Conservation (phyloP, 2,797 vertebrate species). For the Cyprinella venusta region DNA sequence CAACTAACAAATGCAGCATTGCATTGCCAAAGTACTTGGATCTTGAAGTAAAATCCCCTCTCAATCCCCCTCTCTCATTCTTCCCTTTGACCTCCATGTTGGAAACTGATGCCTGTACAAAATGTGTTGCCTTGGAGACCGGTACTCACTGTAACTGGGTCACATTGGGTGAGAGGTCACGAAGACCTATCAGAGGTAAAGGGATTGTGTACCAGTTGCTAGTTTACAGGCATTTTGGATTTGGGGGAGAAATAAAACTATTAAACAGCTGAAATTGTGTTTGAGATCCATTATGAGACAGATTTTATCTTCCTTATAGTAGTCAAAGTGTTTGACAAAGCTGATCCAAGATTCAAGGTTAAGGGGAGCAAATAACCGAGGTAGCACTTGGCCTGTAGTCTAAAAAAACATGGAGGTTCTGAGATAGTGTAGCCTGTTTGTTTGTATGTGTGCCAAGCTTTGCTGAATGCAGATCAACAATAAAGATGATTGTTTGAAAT, state of each 20-base stretch:
- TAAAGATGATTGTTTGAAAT: conserved; percentile 88
- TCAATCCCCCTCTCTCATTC: background rate
- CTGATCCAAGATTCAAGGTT: conserved; percentile 12
- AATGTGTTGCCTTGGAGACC: conserved; percentile 78
- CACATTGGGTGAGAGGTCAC: conserved; percentile 56
- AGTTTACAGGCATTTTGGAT: conserved; percentile 52
- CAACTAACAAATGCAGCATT: conserved; percentile 61
- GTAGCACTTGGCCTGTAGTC: conserved; percentile 41
- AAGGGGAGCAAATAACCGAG: conserved; percentile 30
- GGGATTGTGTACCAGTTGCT: conserved; percentile 25
- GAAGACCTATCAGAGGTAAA: conserved; percentile 28
- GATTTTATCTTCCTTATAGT: conserved; percentile 34
- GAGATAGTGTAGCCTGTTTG: conserved; percentile 47
- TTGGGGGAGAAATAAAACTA: conserved; percentile 59
- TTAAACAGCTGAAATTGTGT: background rate
- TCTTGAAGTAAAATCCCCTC: conserved; percentile 2
- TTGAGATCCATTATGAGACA: background rate
- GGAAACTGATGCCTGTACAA: conserved; percentile 62
- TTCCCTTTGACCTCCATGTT: conserved; percentile 26
- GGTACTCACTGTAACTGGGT: conserved; percentile 86
- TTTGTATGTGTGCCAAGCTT: conserved; percentile 73
- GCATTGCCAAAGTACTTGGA: conserved; percentile 71
- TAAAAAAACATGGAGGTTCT: conserved; percentile 26
- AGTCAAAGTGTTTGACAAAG: conserved; percentile 18
- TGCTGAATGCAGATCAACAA: conserved; percentile 76